Conservation (phyloP, 1,140 invertebrate species). For the Mycetomoellerius zeteki region DNA sequence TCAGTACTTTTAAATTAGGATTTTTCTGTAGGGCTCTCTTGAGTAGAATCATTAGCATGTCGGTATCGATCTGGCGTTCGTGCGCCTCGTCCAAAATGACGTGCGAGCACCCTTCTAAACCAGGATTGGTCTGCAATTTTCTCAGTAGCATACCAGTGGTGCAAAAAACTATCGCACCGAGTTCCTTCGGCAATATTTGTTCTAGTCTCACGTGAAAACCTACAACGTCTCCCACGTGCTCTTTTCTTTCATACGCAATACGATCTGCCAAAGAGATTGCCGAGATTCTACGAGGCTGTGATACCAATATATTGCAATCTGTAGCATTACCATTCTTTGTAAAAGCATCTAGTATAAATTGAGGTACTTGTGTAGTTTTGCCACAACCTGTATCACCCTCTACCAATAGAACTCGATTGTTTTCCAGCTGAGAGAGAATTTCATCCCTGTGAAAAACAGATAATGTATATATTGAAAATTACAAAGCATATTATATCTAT, state of each 20-base stretch:
- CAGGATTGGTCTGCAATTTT: conserved; percentile 88
- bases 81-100: conserved; percentile 94
- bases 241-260: conserved; percentile 93
- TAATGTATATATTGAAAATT: conserved; percentile 13
- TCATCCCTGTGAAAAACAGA: conserved; percentile 66
- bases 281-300: conserved; percentile 96
- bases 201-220: conserved; percentile 91
- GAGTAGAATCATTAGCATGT: conserved; percentile 88
- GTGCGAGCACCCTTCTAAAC: conserved; percentile 88
- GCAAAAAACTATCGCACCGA: conserved; percentile 89
- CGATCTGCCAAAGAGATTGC: conserved; percentile 95
- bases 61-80: conserved; percentile 90
- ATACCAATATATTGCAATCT: conserved; percentile 93
- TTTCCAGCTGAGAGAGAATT: conserved; percentile 76
- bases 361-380: conserved; percentile 96
- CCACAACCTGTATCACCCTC: conserved; percentile 96
- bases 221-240: conserved; percentile 93
- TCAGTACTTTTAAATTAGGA: conserved; percentile 88
- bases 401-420: conserved; percentile 91
- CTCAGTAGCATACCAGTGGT: conserved; percentile 93
- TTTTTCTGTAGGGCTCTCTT: conserved; percentile 86
- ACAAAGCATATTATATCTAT: conserved; percentile 11
- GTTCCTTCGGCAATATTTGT: conserved; percentile 70
- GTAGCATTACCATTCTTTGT: conserved; percentile 76
- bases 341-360: conserved; percentile 95